Evolutionary conservation across 2,888 invertebrate genomes (phyloP).

Genomic region (Mamestra brassicae): DNA sequence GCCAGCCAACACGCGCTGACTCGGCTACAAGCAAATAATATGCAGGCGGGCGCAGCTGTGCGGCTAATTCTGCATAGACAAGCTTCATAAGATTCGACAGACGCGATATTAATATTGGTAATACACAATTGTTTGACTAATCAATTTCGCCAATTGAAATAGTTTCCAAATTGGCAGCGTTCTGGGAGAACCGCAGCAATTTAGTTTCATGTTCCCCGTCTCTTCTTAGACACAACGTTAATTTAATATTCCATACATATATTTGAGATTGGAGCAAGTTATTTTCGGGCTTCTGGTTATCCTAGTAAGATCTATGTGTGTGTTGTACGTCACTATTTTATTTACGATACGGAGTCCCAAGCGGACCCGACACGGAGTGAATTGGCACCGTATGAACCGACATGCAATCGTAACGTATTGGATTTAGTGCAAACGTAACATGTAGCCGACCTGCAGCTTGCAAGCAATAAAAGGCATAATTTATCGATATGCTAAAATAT

Average conservation of each 20-base stretch:
- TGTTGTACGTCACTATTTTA: conserved; percentile 57
- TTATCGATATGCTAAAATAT: conserved; percentile 44
- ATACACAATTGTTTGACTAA: conserved; percentile 50
- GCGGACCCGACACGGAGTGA: conserved; percentile 54
- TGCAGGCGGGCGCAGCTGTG: conserved; percentile 72
- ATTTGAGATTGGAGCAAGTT: conserved; percentile 19
- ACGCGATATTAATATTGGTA: conserved; percentile 63
- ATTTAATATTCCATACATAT: conserved; percentile 42
- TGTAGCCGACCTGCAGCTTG: conserved; percentile 41
- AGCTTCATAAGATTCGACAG: conserved; percentile 65
- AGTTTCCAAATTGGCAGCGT: conserved; percentile 40
- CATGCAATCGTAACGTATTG: conserved; percentile 64
- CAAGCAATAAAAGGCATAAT: conserved; percentile 52
- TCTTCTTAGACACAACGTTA: conserved; percentile 16
- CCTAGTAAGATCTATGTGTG: conserved; percentile 27
- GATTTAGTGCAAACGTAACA: conserved; percentile 58
- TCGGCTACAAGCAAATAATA: conserved; percentile 70
- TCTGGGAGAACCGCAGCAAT: conserved; percentile 32
- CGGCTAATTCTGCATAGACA: conserved; percentile 74
- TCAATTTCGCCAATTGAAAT: conserved; percentile 44
- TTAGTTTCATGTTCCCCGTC: conserved; percentile 34
- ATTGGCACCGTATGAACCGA: conserved; percentile 60
- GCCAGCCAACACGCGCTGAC: conserved; percentile 65
- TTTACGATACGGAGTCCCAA: conserved; percentile 56
- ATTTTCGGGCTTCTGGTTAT: conserved; percentile 28